phyloP scores from a whole-genome alignment of 2,113 vertebrate genomes.

The Gadus macrocephalus region DNA sequence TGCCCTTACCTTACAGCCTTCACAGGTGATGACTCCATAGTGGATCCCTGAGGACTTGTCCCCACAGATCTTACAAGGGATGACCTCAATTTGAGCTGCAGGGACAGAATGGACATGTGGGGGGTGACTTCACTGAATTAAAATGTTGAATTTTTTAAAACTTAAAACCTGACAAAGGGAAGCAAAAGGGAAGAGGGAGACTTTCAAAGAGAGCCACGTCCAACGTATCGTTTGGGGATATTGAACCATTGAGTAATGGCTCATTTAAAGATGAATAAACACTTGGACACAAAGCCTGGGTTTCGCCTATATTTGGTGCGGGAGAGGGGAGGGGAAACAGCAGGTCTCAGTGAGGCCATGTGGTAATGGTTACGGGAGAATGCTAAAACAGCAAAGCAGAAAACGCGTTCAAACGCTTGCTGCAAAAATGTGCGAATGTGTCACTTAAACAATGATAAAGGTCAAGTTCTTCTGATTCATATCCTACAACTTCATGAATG shows the following conservation, averaged over 20 bases:
- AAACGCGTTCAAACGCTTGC: no score
- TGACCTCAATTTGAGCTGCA: conserved; percentile 90
- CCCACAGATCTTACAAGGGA: conserved; percentile 92
- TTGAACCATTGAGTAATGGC: no score
- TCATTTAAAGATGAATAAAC: no score
- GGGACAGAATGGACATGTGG: conserved; percentile 3
- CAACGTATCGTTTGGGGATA: no score
- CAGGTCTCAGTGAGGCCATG: conserved; percentile 1
- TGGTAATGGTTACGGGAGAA: conserved; percentile 7
- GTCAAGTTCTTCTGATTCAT: no score
- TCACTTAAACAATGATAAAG: no score
- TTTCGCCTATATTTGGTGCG: conserved; percentile 10
- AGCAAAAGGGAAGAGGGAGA: background rate
- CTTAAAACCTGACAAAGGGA: background rate
- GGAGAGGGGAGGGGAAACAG: background rate
- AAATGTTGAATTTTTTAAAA: background rate
- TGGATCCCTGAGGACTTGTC: conserved; percentile 94
- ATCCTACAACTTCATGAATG: no score
- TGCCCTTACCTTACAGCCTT: conserved; percentile 76
- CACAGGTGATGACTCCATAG: conserved; percentile 88
- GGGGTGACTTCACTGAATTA: background rate
- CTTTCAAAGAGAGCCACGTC: background rate
- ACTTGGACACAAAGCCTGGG: background rate
- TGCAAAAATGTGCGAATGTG: no score
- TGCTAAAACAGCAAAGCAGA: background rate